phyloP scores from a whole-genome alignment of 2,113 vertebrate species.

The Pterocles burchelli region DNA sequence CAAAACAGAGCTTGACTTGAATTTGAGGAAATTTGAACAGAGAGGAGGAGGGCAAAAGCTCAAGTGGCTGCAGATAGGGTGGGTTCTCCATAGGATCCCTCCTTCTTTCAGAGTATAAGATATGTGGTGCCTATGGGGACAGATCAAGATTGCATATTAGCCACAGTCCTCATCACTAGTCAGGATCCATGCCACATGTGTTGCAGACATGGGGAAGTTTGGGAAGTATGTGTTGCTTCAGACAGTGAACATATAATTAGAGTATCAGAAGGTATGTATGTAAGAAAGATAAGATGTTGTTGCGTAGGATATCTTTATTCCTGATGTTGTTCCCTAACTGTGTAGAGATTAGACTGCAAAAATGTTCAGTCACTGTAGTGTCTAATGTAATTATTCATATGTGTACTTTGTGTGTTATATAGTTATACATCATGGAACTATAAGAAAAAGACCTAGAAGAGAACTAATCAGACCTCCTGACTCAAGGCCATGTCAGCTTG shows the following conservation, averaged over 20 bases:
- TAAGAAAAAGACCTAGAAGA: not conserved
- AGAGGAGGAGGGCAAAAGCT: slow-evolving; percentile 28
- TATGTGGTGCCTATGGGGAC: not conserved
- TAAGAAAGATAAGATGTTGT: not conserved
- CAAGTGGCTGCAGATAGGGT: not conserved
- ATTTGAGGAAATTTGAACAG: not conserved
- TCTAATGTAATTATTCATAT: not conserved
- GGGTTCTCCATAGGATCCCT: slow-evolving; percentile 15
- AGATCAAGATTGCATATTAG: not conserved
- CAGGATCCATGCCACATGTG: not conserved
- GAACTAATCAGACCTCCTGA: not conserved
- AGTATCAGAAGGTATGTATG: slow-evolving; percentile 25
- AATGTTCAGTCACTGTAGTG: not conserved
- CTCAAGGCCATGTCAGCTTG: not conserved
- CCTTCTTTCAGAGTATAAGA: slow-evolving; percentile 7
- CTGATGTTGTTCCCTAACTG: not conserved
- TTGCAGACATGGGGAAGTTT: slow-evolving; percentile 11
- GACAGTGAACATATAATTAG: slow-evolving; percentile 23
- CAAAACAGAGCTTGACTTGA: not conserved
- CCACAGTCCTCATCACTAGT: slow-evolving; percentile 4
- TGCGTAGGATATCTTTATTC: not conserved
- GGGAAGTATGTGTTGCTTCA: slow-evolving; percentile 25
- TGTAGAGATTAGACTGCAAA: not conserved
- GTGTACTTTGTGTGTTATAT: not conserved
- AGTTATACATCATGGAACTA: not conserved